These are phyloP conservation scores for Prochilodus magdalenae DNA, from an alignment of 2,113 vertebrate genomes.

Conservation along the genomic window DNA sequence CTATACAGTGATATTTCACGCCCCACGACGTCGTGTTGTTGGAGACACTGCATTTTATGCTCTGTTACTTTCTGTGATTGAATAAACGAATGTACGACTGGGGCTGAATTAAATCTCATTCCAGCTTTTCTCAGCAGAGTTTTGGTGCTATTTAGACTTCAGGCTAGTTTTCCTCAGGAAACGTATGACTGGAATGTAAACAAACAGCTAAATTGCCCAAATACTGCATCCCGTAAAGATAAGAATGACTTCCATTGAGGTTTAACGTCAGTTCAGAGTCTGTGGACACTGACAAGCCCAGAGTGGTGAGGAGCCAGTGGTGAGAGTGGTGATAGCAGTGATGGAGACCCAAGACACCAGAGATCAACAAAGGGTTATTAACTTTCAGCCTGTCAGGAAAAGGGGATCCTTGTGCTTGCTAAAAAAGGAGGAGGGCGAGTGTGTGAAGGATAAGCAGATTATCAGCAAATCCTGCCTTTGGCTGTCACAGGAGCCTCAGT, in stretches of 20 bases:
- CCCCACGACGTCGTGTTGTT: background rate
- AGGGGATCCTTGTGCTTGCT: slow-evolving; percentile 48
- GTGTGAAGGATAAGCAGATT: slow-evolving; percentile 71
- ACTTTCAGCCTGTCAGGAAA: slow-evolving; percentile 49
- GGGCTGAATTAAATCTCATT: too few relatives aligned
- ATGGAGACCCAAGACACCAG: background rate
- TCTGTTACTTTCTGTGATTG: too few relatives aligned
- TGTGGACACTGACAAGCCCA: too few relatives aligned
- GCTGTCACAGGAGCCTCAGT: background rate
- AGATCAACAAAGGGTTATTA: slow-evolving; percentile 57
- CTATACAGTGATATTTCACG: too few relatives aligned
- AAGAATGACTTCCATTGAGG: background rate
- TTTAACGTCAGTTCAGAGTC: background rate
- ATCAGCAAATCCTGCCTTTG: slow-evolving; percentile 44
- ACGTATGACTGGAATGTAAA: background rate
- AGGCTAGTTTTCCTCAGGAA: background rate
- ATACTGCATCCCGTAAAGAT: background rate
- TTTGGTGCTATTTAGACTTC: background rate
- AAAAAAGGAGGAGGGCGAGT: slow-evolving; percentile 54
- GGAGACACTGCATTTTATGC: background rate
- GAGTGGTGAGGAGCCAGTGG: background rate
- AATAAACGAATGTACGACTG: too few relatives aligned
- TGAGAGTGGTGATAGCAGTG: too few relatives aligned
- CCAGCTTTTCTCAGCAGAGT: too few relatives aligned
- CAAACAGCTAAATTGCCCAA: background rate